phyloP scores from a whole-genome alignment of 1,140 invertebrate genomes.

The Acromyrmex heyeri region DNA sequence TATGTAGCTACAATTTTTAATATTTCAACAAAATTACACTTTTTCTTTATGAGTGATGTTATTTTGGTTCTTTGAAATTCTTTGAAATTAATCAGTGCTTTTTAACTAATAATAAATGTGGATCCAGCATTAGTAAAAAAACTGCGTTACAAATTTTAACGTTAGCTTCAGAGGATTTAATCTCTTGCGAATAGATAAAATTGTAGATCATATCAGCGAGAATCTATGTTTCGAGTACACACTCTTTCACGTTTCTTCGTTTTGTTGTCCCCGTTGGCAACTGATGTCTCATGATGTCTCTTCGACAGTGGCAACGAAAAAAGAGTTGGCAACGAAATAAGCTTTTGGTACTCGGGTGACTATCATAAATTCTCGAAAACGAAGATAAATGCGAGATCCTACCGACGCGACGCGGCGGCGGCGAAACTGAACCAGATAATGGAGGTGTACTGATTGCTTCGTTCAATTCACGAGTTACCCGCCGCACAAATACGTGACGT shows the following conservation, averaged over 20 bases:
- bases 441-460: slow-evolving; percentile 63
- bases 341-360: slow-evolving; percentile 44
- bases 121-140: no score
- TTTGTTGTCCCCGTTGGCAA: neutral
- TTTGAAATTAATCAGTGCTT: no score
- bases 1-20: no score
- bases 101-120: no score
- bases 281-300: slow-evolving; percentile 63
- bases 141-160: no score
- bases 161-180: neutral
- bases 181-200: neutral
- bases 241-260: slow-evolving; percentile 10
- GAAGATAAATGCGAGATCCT: slow-evolving; percentile 60
- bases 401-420: slow-evolving; percentile 36
- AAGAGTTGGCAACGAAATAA: slow-evolving; percentile 63
- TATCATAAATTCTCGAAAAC: slow-evolving; percentile 65
- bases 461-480: slow-evolving; percentile 63
- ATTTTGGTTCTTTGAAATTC: no score
- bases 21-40: no score
- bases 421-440: slow-evolving; percentile 60
- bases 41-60: no score
- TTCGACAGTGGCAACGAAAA: slow-evolving; percentile 58
- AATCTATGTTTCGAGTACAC: neutral
- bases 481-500: slow-evolving; percentile 62
- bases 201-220: neutral